Evolutionary conservation across 1,140 invertebrate genomes (phyloP).

Genomic region (Centruroides vittatus): DNA sequence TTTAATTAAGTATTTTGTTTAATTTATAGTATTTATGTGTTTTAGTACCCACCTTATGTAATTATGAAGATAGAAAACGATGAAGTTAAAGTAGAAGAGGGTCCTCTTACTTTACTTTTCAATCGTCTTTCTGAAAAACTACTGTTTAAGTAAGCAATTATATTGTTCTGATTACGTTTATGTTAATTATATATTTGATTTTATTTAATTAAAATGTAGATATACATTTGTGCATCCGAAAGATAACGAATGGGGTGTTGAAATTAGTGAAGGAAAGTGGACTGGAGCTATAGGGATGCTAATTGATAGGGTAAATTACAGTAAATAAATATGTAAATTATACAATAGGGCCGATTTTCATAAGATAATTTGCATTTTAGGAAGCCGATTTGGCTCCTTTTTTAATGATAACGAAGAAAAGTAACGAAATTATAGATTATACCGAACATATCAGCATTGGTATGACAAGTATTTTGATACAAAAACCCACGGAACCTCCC

Average conservation of each 20-base stretch:
- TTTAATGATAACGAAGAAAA: constrained; percentile 4
- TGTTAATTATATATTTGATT: no score
- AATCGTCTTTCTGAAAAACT: no score
- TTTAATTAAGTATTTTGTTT: no score
- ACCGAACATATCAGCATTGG: constrained; percentile 9
- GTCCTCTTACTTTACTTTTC: no score
- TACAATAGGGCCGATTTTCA: no score
- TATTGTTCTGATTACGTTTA: no score
- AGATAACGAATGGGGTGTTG: constrained; percentile 15
- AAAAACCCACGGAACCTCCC: constrained; percentile 8
- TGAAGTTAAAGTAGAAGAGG: no score
- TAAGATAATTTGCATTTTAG: no score
- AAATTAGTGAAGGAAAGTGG: neutral
- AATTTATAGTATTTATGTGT: neutral
- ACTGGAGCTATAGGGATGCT: constrained; percentile 9
- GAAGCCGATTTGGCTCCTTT: constrained; percentile 7
- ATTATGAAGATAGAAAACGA: no score
- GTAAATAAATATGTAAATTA: neutral
- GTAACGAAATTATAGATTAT: neutral
- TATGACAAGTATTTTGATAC: constrained; percentile 4
- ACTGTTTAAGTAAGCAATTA: no score
- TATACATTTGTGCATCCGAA: constrained; percentile 1
- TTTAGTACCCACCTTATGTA: no score
- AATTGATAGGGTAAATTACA: constrained; percentile 2
- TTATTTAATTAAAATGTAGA: neutral